phyloP scores from a whole-genome alignment of 2,113 vertebrate species.

The Hemicordylus capensis region DNA sequence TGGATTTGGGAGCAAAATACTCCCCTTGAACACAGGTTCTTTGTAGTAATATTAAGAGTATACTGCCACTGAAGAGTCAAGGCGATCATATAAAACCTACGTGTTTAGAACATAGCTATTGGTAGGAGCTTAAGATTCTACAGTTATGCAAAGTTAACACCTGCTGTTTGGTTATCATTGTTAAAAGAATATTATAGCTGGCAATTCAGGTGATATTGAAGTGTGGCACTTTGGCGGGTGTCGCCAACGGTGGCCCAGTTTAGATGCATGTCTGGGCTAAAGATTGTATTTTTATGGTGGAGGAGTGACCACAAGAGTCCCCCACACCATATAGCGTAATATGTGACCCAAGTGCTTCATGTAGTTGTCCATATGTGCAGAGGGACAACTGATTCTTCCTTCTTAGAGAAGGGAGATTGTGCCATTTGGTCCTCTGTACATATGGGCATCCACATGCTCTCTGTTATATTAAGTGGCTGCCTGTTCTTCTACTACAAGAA shows the following conservation, averaged over 20 bases:
- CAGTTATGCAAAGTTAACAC: background rate
- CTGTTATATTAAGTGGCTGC: background rate
- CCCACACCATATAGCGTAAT: background rate
- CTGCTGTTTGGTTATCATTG: background rate
- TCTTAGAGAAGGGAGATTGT: background rate
- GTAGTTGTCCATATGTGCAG: background rate
- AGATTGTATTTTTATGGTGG: background rate
- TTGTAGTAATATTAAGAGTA: background rate
- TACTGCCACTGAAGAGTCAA: background rate
- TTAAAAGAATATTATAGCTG: background rate
- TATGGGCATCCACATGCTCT: background rate
- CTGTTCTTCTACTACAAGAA: background rate
- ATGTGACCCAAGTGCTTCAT: background rate
- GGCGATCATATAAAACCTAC: background rate
- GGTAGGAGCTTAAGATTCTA: background rate
- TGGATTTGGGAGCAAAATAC: background rate
- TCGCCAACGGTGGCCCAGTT: background rate
- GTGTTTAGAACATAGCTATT: background rate
- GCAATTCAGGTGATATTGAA: background rate
- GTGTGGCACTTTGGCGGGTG: no score
- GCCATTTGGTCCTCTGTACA: background rate
- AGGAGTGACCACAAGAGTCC: background rate
- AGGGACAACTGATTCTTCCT: no score
- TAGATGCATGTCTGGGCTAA: background rate
- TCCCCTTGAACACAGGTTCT: background rate